Percentiles rank a stretch among this genome's conserved stretches.
These are phyloP conservation scores for Oxyura jamaicensis DNA, from an alignment of 2,113 vertebrate genomes.

Conservation along the genomic window DNA sequence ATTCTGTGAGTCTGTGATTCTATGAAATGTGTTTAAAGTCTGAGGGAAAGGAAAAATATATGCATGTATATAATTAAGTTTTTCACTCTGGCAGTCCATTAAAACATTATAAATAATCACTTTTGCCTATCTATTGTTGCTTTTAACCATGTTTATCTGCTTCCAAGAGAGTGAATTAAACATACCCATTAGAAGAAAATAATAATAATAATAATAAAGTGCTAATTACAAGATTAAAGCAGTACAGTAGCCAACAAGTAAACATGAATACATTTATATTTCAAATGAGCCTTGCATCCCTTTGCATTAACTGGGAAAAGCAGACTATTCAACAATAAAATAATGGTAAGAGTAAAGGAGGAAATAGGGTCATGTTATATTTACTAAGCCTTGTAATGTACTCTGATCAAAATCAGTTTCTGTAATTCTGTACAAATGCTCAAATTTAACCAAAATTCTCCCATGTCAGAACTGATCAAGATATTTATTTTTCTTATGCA, in stretches of 20 bases:
- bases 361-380: neutral
- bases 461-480: neutral
- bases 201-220: neutral
- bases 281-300: neutral
- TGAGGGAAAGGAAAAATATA: neutral
- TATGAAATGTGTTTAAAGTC: neutral
- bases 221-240: neutral
- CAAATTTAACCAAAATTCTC: neutral
- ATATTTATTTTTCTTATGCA: neutral
- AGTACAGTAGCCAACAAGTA: neutral
- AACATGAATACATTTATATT: neutral
- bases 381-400: neutral
- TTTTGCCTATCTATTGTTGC: neutral
- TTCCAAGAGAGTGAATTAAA: neutral
- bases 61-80: neutral
- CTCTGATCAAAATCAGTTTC: neutral
- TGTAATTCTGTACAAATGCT: neutral
- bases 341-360: neutral
- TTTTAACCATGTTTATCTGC: neutral
- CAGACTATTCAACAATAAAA: neutral
- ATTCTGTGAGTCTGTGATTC: no score
- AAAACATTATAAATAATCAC: neutral
- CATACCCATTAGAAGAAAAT: neutral
- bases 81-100: neutral
- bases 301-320: neutral